Evolutionary conservation across 2,888 invertebrate species (phyloP).

Genomic region (Apoda limacodes): DNA sequence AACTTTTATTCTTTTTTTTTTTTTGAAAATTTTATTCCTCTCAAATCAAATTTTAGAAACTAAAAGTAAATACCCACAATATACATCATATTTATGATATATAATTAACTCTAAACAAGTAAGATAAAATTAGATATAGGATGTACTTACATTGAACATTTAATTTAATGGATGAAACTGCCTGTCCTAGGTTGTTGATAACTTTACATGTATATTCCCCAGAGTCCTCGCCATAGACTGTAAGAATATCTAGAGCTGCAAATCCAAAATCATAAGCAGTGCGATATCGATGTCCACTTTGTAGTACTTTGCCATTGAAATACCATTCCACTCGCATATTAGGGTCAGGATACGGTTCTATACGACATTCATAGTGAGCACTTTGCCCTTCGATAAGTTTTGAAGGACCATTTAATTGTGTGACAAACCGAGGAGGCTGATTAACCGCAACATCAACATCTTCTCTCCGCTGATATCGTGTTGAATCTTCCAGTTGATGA

Average conservation of each 20-base stretch:
- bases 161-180: conserved; percentile 82
- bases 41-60: no score
- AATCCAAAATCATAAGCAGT: conserved; percentile 98
- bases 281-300: conserved; percentile 90
- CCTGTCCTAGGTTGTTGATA: conserved; percentile 87
- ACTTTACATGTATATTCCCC: conserved; percentile 92
- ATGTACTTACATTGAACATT: conserved; percentile 82
- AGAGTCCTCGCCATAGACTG: conserved; percentile 94
- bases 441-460: conserved; percentile 84
- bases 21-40: no score
- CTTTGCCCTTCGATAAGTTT: conserved; percentile 89
- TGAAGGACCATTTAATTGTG: conserved; percentile 88
- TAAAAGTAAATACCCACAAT: no score
- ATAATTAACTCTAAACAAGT: background rate
- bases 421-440: conserved; percentile 87
- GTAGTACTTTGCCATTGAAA: conserved; percentile 90
- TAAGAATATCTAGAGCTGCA: conserved; percentile 93
- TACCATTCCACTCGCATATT: conserved; percentile 93
- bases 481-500: conserved; percentile 85
- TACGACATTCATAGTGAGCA: conserved; percentile 92
- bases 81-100: no score
- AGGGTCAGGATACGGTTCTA: conserved; percentile 92
- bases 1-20: no score
- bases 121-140: background rate
- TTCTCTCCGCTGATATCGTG: conserved; percentile 82